phyloP scores from a whole-genome alignment of 2,797 vertebrate genomes.

The Smutsia gigantea region DNA sequence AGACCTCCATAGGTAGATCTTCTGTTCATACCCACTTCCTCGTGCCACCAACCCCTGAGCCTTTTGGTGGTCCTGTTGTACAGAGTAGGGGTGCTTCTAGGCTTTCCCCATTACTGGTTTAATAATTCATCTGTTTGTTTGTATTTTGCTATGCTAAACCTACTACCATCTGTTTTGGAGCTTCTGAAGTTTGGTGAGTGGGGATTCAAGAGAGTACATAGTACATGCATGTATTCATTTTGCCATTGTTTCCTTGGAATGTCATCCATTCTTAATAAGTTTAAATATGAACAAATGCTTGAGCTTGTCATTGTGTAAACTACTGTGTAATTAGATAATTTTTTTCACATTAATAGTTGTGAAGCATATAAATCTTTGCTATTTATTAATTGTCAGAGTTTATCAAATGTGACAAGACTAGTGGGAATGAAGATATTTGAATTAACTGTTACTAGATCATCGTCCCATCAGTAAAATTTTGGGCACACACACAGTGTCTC shows the following conservation, averaged over 20 bases:
- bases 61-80: neutral
- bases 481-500: neutral
- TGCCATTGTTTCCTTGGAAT: slow-evolving; percentile 33
- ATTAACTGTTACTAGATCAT: slow-evolving; percentile 4
- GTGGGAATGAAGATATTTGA: neutral
- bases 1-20: neutral
- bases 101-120: neutral
- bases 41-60: neutral
- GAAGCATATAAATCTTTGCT: neutral
- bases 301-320: neutral
- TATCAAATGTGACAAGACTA: slow-evolving; percentile 21
- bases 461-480: neutral
- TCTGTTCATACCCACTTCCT: neutral
- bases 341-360: slow-evolving; percentile 16
- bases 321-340: slow-evolving; percentile 14
- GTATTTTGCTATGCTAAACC: neutral
- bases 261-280: slow-evolving; percentile 8
- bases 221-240: neutral
- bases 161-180: neutral
- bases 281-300: slow-evolving; percentile 47
- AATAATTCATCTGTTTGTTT: neutral
- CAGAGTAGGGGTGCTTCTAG: neutral
- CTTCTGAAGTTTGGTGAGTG: neutral
- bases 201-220: neutral
- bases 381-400: slow-evolving; percentile 4